phyloP scores from a whole-genome alignment of 1,140 invertebrate genomes.

The Lepeophtheirus salmonis region DNA sequence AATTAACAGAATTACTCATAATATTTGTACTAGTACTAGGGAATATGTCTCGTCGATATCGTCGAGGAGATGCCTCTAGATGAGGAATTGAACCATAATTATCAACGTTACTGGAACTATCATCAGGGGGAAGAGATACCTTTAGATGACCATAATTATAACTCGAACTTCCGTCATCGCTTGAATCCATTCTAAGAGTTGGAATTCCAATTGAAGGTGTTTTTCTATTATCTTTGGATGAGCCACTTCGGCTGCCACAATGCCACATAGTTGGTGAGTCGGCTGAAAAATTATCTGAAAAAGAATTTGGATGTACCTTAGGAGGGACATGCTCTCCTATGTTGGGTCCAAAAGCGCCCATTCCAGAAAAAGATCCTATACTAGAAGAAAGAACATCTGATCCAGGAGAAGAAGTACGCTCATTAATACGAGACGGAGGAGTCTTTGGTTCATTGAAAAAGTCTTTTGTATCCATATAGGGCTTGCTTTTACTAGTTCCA shows the following conservation, averaged over 20 bases:
- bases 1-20: neutral
- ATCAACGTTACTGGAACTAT: neutral
- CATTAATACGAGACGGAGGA: neutral
- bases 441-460: constrained; percentile 39
- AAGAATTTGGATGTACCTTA: neutral
- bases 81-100: constrained; percentile 16
- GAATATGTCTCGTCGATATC: constrained; percentile 2
- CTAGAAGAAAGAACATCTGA: neutral
- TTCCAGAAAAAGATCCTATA: neutral
- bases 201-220: neutral
- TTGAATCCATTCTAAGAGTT: neutral
- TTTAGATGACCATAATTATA: neutral
- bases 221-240: neutral
- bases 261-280: neutral
- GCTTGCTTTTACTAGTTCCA: constrained; percentile 65
- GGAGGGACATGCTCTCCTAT: neutral
- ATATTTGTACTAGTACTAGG: neutral
- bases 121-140: constrained; percentile 8
- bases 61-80: constrained; percentile 14
- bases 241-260: neutral
- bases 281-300: neutral
- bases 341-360: neutral
- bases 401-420: neutral
- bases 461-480: constrained; percentile 81
- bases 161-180: neutral